Base-by-base conservation (phyloP, 1,140 invertebrate species). In the Heliconius eleuchia region DNA sequence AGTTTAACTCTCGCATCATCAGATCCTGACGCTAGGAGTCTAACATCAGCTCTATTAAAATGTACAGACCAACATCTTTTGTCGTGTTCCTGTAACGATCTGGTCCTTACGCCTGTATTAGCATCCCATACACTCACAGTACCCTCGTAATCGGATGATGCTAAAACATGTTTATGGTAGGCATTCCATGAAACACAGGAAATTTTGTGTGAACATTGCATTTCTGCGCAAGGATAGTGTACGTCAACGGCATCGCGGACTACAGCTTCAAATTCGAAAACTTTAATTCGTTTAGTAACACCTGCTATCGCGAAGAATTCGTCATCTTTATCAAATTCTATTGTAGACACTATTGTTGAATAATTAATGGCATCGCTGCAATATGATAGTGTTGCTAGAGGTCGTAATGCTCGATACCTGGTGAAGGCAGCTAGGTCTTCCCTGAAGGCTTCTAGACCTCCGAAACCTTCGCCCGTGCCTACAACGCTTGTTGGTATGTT, bases 11-110 rank as follows among this genome's bases (percentile, higher is more conserved):
- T 96, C 16, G 98, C 97, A 95, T 99, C 99, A 95, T 99, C 99
- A 1, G 98, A 99, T 11, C 98, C 99, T 2, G 98, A 99, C 6
- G 98, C 98, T 77, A 99, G 96, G 16, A 99, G 91, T 76, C 98
- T 96, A 5, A 98, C 98, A 92, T 99, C 98, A 60, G 98, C 97
- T 80, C 97, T 96, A 91, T 99, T 99, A 90, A 99, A 99, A 95
- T 99, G 98, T 13, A 99, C 98, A 83, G 98, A 98, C 99, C 99
- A 99, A 91, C 98, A 99, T 74, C 98, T 95, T 91, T 99, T 99
- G 91, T 99, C 98, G 93, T 99, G 99, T 92, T 99, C 98, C 90
- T 98, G 96, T 88, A 97, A 97, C 39, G 96, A 96, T 83, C 97
- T 96, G 6, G 96, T 97, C 84, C 95, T 95, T 84, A 97, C 96